Conservation (phyloP, 2,888 invertebrate genomes). For the Mermis nigrescens region DNA sequence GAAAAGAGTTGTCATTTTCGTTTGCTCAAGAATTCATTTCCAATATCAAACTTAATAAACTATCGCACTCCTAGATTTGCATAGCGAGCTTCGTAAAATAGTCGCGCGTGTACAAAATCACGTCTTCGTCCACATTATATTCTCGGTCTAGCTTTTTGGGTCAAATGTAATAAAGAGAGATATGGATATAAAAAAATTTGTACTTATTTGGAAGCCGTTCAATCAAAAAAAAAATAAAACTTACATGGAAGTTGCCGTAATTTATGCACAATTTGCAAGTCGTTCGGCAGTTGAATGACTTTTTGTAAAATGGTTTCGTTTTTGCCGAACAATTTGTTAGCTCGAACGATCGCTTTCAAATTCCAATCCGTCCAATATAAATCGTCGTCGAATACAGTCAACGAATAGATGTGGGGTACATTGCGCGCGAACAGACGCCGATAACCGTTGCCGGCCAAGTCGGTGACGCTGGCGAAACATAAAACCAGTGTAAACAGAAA, state of each 20-base stretch:
- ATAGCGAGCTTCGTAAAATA: no score
- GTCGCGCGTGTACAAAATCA: no score
- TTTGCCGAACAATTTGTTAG: slow-evolving; percentile 63
- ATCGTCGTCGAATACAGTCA: slow-evolving; percentile 76
- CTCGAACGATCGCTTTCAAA: slow-evolving; percentile 66
- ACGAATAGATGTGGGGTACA: slow-evolving; percentile 83
- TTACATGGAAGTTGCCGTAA: slow-evolving; percentile 54
- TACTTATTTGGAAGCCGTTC: background rate
- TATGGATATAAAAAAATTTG: no score
- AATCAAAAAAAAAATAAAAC: slow-evolving; percentile 11
- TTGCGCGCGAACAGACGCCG: slow-evolving; percentile 44
- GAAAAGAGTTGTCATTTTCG: no score
- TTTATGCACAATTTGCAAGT: slow-evolving; percentile 32
- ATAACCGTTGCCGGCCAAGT: slow-evolving; percentile 17
- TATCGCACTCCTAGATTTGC: no score
- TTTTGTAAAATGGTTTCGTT: slow-evolving; percentile 27
- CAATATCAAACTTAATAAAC: no score
- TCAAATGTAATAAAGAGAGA: no score
- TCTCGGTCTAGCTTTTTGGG: no score
- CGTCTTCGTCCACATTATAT: no score
- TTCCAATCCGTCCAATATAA: slow-evolving; percentile 97
- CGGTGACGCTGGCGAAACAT: slow-evolving; percentile 22
- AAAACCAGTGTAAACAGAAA: background rate
- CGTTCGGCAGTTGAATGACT: slow-evolving; percentile 30
- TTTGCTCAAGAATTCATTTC: no score